Evolutionary conservation across 35 echinoderm and acorn worm species (phyloP).

Genomic region (Lytechinus pictus): DNA sequence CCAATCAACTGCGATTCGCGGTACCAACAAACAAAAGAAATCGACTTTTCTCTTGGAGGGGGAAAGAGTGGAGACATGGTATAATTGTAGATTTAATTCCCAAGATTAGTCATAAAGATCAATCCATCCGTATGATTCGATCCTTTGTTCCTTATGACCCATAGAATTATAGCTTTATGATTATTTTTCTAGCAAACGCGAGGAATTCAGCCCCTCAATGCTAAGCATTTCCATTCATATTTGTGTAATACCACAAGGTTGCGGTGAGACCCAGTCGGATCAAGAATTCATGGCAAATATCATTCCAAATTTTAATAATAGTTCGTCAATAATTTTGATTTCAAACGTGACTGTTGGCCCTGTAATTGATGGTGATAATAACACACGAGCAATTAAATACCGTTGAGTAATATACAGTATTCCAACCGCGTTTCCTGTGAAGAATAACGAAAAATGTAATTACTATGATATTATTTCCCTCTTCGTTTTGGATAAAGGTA

Average conservation of each 20-base stretch:
- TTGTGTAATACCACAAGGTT: background rate
- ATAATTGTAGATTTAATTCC: conserved; percentile 9
- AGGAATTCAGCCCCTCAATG: background rate
- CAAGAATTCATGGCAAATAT: background rate
- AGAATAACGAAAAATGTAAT: background rate
- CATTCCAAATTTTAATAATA: background rate
- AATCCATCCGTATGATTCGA: background rate
- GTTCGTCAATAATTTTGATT: background rate
- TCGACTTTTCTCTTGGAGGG: background rate
- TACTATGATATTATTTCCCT: background rate
- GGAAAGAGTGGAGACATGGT: background rate
- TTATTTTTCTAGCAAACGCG: conserved; percentile 1
- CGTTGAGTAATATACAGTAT: background rate
- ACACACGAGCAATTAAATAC: background rate
- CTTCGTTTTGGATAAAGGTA: background rate
- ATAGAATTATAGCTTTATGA: background rate
- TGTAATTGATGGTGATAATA: background rate
- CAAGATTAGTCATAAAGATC: background rate
- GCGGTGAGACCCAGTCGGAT: background rate
- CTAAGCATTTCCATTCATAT: background rate
- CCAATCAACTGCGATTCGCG: background rate
- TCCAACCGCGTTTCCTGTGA: background rate
- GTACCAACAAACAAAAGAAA: background rate
- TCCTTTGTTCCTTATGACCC: background rate
- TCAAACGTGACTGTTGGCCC: background rate